A percentile compares a stretch with the other conserved stretches of the same genome.
Evolutionary conservation across 2,113 vertebrate species (phyloP).

Genomic region (Zosterops hypoxanthus): DNA sequence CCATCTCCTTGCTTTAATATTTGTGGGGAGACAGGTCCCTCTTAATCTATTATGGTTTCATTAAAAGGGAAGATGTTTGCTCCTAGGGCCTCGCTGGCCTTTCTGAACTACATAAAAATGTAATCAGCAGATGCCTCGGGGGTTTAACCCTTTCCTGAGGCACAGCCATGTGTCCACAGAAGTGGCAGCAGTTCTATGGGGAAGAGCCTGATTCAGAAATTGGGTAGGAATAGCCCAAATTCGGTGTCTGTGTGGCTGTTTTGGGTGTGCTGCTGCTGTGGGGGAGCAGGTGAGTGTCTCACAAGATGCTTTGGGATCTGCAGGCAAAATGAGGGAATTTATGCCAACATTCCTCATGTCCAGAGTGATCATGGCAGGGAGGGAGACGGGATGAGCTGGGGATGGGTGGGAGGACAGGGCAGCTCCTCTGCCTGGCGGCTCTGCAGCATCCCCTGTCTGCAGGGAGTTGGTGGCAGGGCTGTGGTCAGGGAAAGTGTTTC

Average conservation of each 20-base stretch:
- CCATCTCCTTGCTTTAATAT: background rate
- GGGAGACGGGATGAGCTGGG: too few relatives aligned
- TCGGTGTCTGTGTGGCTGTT: background rate
- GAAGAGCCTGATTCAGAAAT: background rate
- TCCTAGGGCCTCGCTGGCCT: conserved; percentile 2
- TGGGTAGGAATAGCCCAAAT: background rate
- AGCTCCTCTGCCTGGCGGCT: too few relatives aligned
- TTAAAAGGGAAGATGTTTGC: conserved; percentile 66
- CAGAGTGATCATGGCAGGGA: background rate
- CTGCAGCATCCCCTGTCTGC: background rate
- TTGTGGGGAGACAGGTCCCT: background rate
- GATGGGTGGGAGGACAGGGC: too few relatives aligned
- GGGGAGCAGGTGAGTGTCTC: background rate
- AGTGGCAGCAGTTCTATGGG: background rate
- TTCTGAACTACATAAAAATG: conserved; percentile 10
- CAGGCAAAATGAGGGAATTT: background rate
- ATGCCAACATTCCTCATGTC: background rate
- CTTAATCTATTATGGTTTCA: conserved; percentile 20
- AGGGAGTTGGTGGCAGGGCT: background rate
- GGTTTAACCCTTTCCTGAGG: background rate
- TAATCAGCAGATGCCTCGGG: background rate
- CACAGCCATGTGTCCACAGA: background rate
- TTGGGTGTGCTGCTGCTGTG: background rate
- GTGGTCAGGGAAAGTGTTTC: background rate
- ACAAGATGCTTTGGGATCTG: background rate